These are phyloP conservation scores for Psittacula derbiana DNA, from an alignment of 2,797 vertebrate genomes.

Conservation along the genomic window DNA sequence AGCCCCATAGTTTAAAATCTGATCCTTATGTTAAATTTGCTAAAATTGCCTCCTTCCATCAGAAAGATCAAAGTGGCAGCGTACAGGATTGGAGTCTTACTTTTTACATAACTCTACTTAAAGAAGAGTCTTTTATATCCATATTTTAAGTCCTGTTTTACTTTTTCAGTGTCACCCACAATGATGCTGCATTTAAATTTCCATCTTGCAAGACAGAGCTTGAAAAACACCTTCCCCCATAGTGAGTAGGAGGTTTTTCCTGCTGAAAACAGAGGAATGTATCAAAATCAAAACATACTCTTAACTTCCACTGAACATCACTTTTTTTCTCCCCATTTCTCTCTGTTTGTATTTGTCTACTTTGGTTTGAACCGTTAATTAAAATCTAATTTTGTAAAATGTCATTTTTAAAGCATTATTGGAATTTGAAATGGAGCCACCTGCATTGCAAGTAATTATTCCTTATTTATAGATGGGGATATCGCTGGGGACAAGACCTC, in stretches of 20 bases:
- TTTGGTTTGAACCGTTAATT: background rate
- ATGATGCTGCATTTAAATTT: background rate
- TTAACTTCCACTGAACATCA: background rate
- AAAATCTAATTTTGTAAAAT: background rate
- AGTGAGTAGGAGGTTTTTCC: background rate
- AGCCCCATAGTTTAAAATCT: background rate
- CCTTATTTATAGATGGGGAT: fast-evolving
- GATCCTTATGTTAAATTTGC: background rate
- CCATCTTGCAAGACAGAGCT: background rate
- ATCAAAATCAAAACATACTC: background rate
- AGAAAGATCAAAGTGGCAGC: background rate
- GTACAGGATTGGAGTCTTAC: background rate
- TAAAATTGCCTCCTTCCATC: background rate
- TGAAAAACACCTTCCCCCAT: background rate
- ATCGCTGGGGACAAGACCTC: background rate
- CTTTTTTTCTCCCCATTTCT: background rate
- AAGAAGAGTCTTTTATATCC: background rate
- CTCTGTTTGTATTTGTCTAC: background rate
- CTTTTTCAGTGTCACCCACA: background rate
- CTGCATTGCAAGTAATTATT: background rate
- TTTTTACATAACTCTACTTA: background rate
- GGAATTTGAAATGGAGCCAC: background rate
- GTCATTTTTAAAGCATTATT: background rate
- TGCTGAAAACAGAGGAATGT: background rate
- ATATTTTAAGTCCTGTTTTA: background rate